Base-by-base conservation (phyloP, 2,797 vertebrate genomes). In the Gambusia yucatana region DNA sequence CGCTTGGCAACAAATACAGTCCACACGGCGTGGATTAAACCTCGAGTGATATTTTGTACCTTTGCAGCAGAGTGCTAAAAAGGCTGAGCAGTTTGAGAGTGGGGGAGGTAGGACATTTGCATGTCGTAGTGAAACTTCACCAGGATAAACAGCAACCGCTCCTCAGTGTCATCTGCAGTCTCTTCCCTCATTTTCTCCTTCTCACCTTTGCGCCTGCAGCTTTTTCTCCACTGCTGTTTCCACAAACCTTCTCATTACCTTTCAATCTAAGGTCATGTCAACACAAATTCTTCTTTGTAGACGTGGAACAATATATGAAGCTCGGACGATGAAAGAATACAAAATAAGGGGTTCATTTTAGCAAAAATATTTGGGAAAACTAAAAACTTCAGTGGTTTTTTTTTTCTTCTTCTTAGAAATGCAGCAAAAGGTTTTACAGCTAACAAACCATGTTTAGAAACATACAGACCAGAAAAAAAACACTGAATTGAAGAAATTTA, bases 1-100 rank as follows among this genome's bases (percentile, higher is more conserved):
- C 85, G 84, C 84, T 89, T 94, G 94, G 91, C 92, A 91, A 76
- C 85, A 82, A 86, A 83, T 81, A 48, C 86, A 81, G 81, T 89
- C 94, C 90, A 93, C 92, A 91, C 87, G 85, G 74, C 84, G 90
- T 90, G 88, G 87, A 92, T 91, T 91, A 90, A 92, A 87, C 91
- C 81, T 61, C 83, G 48, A 69, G 63, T 43, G 73, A 82, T 83
- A 72, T 82, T 85, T 85, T 91, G 87, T 84, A 86, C 87, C 81
- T 91, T 93, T 81, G 67, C 92, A 82, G 70, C n/a, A 75, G 78
- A 78, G 77, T 80, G 82, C 67, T 84, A 82, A 87, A 88, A 84
- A 76, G 50, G 30, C 22, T 59, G 13, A 57, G 61, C 33, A 39
- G 73, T 46, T 30, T 78, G 75, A 84, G 72, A 79, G 75, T 50